phyloP scores from a whole-genome alignment of 2,113 vertebrate genomes.

The Megaceryle maxima region DNA sequence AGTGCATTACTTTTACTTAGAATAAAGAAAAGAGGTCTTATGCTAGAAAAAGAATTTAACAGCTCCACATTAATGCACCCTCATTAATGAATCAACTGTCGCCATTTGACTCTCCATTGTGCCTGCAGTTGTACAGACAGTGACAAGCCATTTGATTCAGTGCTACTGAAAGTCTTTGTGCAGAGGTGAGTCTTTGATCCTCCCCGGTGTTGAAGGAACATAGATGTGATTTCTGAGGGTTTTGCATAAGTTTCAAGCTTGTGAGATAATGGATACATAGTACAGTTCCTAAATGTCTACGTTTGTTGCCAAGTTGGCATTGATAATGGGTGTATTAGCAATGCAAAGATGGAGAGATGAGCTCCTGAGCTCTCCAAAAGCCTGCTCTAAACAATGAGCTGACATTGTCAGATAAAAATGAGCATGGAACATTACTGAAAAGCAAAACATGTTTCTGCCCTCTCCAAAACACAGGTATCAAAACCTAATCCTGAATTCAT shows the following conservation, averaged over 20 bases:
- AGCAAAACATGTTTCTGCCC: not conserved
- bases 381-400: not conserved
- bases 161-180: not conserved
- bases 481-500: not conserved
- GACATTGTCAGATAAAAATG: not conserved
- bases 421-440: not conserved
- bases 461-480: not conserved
- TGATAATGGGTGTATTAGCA: conserved; percentile 3
- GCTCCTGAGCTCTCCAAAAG: not conserved
- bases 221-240: not conserved
- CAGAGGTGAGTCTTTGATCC: conserved; percentile 52
- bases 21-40: not conserved
- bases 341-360: conserved; percentile 20
- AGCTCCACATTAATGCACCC: not conserved
- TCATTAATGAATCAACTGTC: not conserved
- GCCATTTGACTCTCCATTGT: not conserved
- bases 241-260: conserved; percentile 39
- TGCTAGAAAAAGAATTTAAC: not conserved
- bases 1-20: not conserved
- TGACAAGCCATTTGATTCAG: conserved; percentile 25
- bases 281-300: not conserved
- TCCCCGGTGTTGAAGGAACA: not conserved
- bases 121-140: not conserved
- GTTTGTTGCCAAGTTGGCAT: not conserved
- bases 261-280: not conserved